Conservation (phyloP, 2,888 invertebrate species). For the Anorthoa munda region DNA sequence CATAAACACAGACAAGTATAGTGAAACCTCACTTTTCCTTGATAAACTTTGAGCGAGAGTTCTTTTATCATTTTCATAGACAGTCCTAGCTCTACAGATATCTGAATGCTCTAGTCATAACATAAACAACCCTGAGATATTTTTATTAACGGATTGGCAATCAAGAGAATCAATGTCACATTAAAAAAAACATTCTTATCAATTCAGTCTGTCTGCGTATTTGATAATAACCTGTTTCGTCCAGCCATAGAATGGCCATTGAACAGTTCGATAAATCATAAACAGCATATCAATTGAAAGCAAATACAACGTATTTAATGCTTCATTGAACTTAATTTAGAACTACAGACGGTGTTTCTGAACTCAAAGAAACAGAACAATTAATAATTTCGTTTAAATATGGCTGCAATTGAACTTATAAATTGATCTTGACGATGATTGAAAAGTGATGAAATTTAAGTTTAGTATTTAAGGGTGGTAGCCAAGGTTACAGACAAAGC, state of each 20-base stretch:
- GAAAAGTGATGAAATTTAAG: background rate
- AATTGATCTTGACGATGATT: background rate
- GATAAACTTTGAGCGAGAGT: background rate
- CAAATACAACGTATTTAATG: constrained; percentile 26
- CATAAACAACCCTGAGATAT: too few species aligned
- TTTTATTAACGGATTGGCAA: background rate
- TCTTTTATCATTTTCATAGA: background rate
- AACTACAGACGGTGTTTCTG: background rate
- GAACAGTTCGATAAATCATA: constrained; percentile 3
- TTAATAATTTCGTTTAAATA: background rate
- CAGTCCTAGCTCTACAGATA: background rate
- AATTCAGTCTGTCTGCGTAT: constrained; percentile 31
- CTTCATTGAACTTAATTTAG: constrained; percentile 26
- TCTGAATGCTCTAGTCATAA: background rate
- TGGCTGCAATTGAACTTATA: background rate
- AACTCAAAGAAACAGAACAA: constrained; percentile 5
- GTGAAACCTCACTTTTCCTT: background rate
- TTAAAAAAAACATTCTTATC: constrained; percentile 26
- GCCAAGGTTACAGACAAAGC: background rate
- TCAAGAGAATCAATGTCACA: background rate
- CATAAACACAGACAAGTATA: too few species aligned
- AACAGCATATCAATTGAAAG: constrained; percentile 38
- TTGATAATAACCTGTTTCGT: constrained; percentile 39
- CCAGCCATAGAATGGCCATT: constrained; percentile 14
- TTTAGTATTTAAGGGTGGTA: background rate